Evolutionary conservation across 2,888 invertebrate genomes (phyloP), one percentile per base, ranked within the genome.

Genomic region (Polydrusus cervinus): DNA sequence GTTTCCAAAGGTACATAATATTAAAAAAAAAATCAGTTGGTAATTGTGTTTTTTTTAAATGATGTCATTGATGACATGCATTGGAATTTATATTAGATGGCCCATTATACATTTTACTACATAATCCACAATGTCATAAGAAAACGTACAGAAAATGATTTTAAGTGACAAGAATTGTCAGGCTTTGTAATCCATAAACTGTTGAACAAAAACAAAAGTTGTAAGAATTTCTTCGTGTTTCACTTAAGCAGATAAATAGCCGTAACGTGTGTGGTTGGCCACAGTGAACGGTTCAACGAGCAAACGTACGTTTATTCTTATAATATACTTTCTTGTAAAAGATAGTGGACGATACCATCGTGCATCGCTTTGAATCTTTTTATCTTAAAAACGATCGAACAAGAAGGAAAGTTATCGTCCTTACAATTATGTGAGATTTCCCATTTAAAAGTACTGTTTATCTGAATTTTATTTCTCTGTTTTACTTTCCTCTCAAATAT

Each of bases 161-260:
- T 1, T 25, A 25, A 25, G 25, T 25, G 40, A 40, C 40, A 40
- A 40, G 9, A 5, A 40, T 11, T 40, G 9, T 40, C 9, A 40
- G 40, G 10, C 11, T 40, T n/a, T 8, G 7, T 40, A 51, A 51
- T 51, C 9, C 8, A 25, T 18, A 51, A 1, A 1, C 1, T 25
- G 3, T 51, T 51, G 11, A 51, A 34, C 34, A 38, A 57, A 38
- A 57, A 57, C 34, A 57, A 57, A 57, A 57, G n/a, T 16, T 38
- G 45, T 9, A 62, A 62, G 45, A 62, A 43, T 43, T 20, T 62
- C 62, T 62, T 62, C 62, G 45, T 62, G 62, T 62, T 62, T 43
- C 62, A 62, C 62, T 62, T 43, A 62, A 62, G 62, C 62, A 43
- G 47, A 34, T 62, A 62, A 62, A 62, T 45, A 47, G 62, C 62